These are phyloP conservation scores for Sarcophaga carnaria DNA, from an alignment of 2,888 invertebrate genomes.

Conservation along the genomic window DNA sequence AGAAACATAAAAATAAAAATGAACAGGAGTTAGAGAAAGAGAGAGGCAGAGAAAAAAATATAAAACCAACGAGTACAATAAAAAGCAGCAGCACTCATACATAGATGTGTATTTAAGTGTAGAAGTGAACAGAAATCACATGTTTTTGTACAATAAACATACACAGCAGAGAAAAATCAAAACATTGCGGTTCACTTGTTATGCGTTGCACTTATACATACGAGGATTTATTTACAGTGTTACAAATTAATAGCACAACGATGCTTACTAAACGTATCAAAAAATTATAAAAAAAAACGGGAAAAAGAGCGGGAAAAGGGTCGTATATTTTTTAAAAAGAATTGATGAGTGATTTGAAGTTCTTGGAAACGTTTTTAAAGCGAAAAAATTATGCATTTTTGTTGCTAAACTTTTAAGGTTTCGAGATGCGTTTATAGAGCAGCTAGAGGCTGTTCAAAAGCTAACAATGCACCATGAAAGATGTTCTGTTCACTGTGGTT, in stretches of 20 bases:
- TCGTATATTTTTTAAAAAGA: neutral
- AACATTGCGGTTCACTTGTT: constrained; percentile 60
- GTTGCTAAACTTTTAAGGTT: too few relatives aligned
- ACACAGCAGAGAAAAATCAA: constrained; percentile 45
- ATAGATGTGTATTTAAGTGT: neutral
- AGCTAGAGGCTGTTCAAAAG: too few relatives aligned
- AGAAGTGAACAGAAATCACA: constrained; percentile 19
- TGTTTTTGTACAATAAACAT: constrained; percentile 39
- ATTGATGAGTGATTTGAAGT: too few relatives aligned
- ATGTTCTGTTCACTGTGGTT: too few relatives aligned
- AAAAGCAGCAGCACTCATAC: constrained; percentile 5
- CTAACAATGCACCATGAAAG: too few relatives aligned
- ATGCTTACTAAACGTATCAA: neutral
- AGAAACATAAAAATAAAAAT: neutral
- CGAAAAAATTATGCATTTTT: too few relatives aligned
- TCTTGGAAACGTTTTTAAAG: too few relatives aligned
- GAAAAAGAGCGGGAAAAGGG: neutral
- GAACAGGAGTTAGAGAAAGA: neutral
- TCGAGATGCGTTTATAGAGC: too few relatives aligned
- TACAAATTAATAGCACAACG: constrained; percentile 30
- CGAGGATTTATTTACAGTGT: constrained; percentile 36
- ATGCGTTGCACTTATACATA: constrained; percentile 27
- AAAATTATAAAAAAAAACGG: neutral
- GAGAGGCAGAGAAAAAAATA: neutral
- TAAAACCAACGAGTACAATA: neutral